Percentiles rank a stretch among this genome's conserved stretches.
phyloP scores from a whole-genome alignment of 2,113 vertebrate species.

The Kryptolebias marmoratus region DNA sequence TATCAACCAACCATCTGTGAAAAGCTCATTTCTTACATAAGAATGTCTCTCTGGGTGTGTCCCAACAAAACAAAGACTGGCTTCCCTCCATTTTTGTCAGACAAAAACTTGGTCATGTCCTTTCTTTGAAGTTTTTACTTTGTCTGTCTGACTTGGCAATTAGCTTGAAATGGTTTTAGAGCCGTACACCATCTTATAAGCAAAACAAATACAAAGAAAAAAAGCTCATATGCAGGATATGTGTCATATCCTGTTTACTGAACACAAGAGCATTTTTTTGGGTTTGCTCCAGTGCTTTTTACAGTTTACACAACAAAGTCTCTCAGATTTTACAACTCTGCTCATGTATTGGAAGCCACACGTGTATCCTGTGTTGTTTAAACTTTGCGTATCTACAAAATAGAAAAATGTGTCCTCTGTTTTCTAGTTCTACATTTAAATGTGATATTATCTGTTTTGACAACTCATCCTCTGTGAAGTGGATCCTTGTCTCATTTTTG shows the following conservation, averaged over 20 bases:
- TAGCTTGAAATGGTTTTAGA: background rate
- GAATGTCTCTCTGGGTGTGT: background rate
- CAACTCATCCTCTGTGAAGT: conserved; percentile 26
- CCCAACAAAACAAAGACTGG: conserved; percentile 6
- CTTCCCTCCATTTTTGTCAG: background rate
- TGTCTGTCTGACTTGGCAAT: background rate
- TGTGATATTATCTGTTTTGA: conserved; percentile 56
- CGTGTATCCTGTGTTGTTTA: conserved; percentile 28
- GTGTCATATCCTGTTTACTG: background rate
- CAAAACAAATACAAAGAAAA: background rate
- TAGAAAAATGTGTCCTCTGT: conserved; percentile 39
- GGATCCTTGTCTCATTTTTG: conserved; percentile 25
- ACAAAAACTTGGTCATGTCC: background rate
- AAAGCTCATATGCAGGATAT: background rate
- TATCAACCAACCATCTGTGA: conserved; percentile 11
- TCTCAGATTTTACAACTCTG: background rate
- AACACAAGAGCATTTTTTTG: background rate
- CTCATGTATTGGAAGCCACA: background rate
- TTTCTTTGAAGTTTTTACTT: conserved; percentile 12
- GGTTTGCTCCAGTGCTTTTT: background rate
- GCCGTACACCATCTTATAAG: background rate
- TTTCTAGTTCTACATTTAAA: conserved; percentile 37
- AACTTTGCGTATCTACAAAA: background rate
- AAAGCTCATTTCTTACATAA: background rate
- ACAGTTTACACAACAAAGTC: background rate